Conservation (phyloP, 2,888 invertebrate species). For the Carpatolechia fugitivella region DNA sequence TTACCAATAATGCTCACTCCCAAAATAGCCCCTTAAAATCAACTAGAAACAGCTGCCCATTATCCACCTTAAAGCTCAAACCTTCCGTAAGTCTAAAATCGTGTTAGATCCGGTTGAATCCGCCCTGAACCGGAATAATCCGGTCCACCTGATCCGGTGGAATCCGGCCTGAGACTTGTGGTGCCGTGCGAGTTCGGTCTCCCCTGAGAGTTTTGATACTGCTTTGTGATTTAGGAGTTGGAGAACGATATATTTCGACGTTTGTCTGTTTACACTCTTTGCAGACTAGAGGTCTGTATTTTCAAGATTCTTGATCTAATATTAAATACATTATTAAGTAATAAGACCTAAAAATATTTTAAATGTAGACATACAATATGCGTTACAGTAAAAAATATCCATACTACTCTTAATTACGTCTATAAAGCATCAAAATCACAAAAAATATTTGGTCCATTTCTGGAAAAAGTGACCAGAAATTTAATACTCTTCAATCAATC, state of each 20-base stretch:
- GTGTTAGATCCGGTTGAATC: slow-evolving; percentile 68
- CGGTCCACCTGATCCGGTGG: slow-evolving; percentile 72
- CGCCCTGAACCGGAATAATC: slow-evolving; percentile 70
- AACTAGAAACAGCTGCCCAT: slow-evolving; percentile 28
- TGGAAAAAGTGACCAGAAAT: too few relatives aligned
- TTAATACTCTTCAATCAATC: too few relatives aligned
- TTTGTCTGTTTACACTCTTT: too few relatives aligned
- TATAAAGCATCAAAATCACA: too few relatives aligned
- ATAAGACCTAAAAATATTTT: too few relatives aligned
- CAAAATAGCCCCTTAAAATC: slow-evolving; percentile 24
- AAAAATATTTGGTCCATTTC: too few relatives aligned
- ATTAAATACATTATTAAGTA: too few relatives aligned
- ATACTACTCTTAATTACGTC: too few relatives aligned
- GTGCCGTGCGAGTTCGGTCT: slow-evolving; percentile 25
- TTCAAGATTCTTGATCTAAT: too few relatives aligned
- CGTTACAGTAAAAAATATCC: too few relatives aligned
- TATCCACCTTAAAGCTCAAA: slow-evolving; percentile 54
- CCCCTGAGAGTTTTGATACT: not conserved
- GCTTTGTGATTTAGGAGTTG: not conserved
- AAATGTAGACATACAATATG: too few relatives aligned
- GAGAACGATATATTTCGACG: not conserved
- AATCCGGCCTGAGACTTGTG: slow-evolving; percentile 57
- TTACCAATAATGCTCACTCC: not conserved
- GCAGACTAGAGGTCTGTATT: too few relatives aligned
- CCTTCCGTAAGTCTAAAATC: slow-evolving; percentile 68